These are phyloP conservation scores for Zaprionus obscuricornis DNA, from an alignment of 2,888 invertebrate genomes.

Conservation along the genomic window DNA sequence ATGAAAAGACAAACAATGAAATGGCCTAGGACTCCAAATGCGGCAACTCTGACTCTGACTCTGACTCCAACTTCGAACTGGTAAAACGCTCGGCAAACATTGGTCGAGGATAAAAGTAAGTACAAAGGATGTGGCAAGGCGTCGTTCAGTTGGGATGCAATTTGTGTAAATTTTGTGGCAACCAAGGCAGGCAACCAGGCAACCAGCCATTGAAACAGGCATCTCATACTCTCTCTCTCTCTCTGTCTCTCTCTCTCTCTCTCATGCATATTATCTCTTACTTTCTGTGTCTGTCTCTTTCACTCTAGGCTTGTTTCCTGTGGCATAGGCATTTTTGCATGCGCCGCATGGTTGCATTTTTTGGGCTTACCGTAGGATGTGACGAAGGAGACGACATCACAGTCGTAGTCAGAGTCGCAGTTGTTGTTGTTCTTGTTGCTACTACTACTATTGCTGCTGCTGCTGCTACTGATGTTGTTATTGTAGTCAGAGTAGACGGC, in stretches of 20 bases:
- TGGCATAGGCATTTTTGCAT: constrained; percentile 77
- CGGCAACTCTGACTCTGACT: neutral
- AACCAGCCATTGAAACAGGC: constrained; percentile 5
- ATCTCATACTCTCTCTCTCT: constrained; percentile 11
- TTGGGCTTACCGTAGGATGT: constrained; percentile 63
- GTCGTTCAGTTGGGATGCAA: constrained; percentile 58
- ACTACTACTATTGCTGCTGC: neutral
- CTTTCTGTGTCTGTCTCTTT: constrained; percentile 15
- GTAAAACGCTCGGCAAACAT: constrained; percentile 74
- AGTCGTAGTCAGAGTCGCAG: constrained; percentile 25
- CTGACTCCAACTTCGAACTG: constrained; percentile 29
- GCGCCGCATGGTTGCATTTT: constrained; percentile 77
- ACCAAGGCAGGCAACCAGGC: constrained; percentile 19
- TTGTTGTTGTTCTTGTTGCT: neutral
- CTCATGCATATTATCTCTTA: neutral
- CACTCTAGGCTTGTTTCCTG: constrained; percentile 3
- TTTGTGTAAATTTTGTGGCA: constrained; percentile 73
- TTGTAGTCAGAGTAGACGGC: constrained; percentile 59
- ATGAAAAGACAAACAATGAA: constrained; percentile 61
- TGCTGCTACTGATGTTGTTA: constrained; percentile 2
- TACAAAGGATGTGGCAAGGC: constrained; percentile 57
- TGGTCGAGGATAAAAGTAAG: constrained; percentile 70
- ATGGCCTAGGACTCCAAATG: constrained; percentile 26
- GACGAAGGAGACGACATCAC: constrained; percentile 19
- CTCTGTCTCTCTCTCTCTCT: constrained; percentile 14